Percentiles rank a stretch among this genome's conserved stretches.
Evolutionary conservation across 2,888 invertebrate species (phyloP).

Genomic region (Calephelis perditalis): DNA sequence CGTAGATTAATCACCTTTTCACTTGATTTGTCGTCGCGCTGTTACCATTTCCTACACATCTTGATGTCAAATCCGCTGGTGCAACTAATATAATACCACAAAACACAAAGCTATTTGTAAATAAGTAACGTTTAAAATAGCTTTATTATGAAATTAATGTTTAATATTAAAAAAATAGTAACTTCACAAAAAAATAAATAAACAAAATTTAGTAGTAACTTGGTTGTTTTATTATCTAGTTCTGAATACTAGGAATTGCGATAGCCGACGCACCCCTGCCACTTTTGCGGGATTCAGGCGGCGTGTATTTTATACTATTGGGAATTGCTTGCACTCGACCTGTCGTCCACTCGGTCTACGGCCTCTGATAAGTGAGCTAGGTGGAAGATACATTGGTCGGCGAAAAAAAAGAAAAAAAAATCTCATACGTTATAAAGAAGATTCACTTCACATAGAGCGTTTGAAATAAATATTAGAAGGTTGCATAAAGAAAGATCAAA

Average conservation of each 20-base stretch:
- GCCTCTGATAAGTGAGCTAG: too few species aligned
- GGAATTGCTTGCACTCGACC: too few species aligned
- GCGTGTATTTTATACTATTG: too few species aligned
- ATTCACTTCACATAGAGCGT: too few species aligned
- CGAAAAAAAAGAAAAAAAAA: too few species aligned
- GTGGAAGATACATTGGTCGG: too few species aligned
- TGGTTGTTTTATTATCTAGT: constrained; percentile 37
- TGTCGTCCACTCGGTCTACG: too few species aligned
- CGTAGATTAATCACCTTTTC: constrained; percentile 37
- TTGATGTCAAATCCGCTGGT: constrained; percentile 43
- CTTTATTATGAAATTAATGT: constrained; percentile 55
- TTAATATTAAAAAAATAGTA: constrained; percentile 66
- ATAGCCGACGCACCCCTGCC: too few species aligned
- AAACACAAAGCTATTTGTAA: constrained; percentile 62
- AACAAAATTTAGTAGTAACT: constrained; percentile 69
- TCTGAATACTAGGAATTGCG: not conserved
- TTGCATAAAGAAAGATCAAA: too few species aligned
- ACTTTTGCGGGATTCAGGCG: too few species aligned
- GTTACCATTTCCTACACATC: constrained; percentile 35
- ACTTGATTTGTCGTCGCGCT: constrained; percentile 37
- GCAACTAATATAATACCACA: constrained; percentile 34
- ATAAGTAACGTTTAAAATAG: constrained; percentile 61
- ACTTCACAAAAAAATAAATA: constrained; percentile 71
- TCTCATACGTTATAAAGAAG: too few species aligned
- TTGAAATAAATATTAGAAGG: too few species aligned